A percentile compares a stretch with the other conserved stretches of the same genome.
Evolutionary conservation across 1,140 invertebrate species (phyloP).

Genomic region (Drosophila willistoni): DNA sequence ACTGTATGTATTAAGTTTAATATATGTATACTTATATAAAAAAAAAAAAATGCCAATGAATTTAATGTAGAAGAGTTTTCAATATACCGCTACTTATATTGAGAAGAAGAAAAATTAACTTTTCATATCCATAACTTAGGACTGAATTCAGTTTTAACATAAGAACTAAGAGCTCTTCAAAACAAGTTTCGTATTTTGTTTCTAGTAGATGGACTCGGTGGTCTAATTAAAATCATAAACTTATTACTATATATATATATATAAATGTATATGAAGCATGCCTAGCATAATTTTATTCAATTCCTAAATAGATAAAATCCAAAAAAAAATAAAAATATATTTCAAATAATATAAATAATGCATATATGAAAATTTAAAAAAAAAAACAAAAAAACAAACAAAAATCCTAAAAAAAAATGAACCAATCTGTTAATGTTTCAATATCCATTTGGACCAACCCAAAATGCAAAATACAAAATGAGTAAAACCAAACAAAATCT

Average conservation of each 20-base stretch:
- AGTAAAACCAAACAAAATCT: slow-evolving; percentile 46
- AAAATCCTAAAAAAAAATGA: slow-evolving; percentile 47
- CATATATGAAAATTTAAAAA: slow-evolving; percentile 14
- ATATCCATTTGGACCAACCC: slow-evolving; percentile 74
- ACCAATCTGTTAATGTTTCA: slow-evolving; percentile 72
- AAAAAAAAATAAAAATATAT: slow-evolving; percentile 2
- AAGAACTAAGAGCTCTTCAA: slow-evolving; percentile 5
- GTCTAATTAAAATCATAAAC: slow-evolving; percentile 33
- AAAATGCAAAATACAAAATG: slow-evolving; percentile 37
- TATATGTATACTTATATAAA: background rate
- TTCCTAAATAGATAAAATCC: slow-evolving; percentile 14
- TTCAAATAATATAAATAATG: slow-evolving; percentile 25
- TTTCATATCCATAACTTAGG: slow-evolving; percentile 66
- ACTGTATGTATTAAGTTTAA: slow-evolving; percentile 1
- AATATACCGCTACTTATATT: slow-evolving; percentile 26
- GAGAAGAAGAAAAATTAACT: slow-evolving; percentile 19
- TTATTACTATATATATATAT: background rate
- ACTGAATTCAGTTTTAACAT: slow-evolving; percentile 48
- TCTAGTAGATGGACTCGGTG: background rate
- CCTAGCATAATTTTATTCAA: slow-evolving; percentile 28
- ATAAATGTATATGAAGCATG: slow-evolving; percentile 2
- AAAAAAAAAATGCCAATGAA: slow-evolving; percentile 16
- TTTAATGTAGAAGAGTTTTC: slow-evolving; percentile 27
- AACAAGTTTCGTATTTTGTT: background rate
- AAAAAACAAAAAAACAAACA: slow-evolving; percentile 1